These are phyloP conservation scores for Tinamus guttatus DNA, from an alignment of 2,113 vertebrate species.

Conservation along the genomic window DNA sequence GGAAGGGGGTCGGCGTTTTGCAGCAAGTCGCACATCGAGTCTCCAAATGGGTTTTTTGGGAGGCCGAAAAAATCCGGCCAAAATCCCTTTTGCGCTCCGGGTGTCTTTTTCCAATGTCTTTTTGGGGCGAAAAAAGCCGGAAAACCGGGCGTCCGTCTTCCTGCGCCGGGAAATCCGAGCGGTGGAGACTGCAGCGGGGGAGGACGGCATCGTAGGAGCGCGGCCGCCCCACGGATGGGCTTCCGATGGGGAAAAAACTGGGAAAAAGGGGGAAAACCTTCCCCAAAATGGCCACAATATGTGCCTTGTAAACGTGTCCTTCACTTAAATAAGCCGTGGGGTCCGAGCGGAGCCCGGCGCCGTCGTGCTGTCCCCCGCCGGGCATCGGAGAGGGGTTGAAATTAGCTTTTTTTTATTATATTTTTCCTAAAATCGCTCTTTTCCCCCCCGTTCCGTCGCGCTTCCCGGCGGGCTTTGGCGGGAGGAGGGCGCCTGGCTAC, in stretches of 20 bases:
- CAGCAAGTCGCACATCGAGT: background rate
- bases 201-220: background rate
- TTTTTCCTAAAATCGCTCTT: background rate
- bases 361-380: background rate
- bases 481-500: constrained; percentile 56
- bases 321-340: constrained; percentile 2
- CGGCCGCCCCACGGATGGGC: constrained; percentile 23
- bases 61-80: background rate
- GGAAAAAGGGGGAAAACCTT: background rate
- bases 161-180: constrained; percentile 1
- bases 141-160: constrained; percentile 33
- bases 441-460: background rate
- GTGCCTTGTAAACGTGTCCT: constrained; percentile 78
- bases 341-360: background rate
- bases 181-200: background rate
- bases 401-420: background rate
- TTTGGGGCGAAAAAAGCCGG: background rate
- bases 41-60: background rate
- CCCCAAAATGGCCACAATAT: constrained; percentile 62
- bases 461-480: no score
- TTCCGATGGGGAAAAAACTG: constrained; percentile 30
- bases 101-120: background rate
- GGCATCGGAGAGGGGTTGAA: background rate
- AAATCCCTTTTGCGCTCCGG: background rate
- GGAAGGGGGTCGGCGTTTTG: constrained; percentile 29